Evolutionary conservation across 1,140 invertebrate species (phyloP).

Genomic region (fruit fly (Drosophila melanogaster)): Release_6_plus_ISO1_MT NT_033777.3:29572001-29572500

Average conservation of each 20-base stretch:
- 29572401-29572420: slow-evolving; percentile 75
- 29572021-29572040: slow-evolving; percentile 16
- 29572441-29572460: slow-evolving; percentile 17
- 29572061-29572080: slow-evolving; percentile 75
- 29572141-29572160: slow-evolving; percentile 85
- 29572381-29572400: slow-evolving; percentile 17
- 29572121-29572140: slow-evolving; percentile 85
- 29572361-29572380: slow-evolving; percentile 31
- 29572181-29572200: slow-evolving; percentile 51
- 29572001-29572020: slow-evolving; percentile 9
- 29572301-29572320: no score
- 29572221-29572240: slow-evolving; percentile 58
- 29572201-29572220: slow-evolving; percentile 80
- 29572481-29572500: slow-evolving; percentile 43
- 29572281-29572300: slow-evolving; percentile 20
- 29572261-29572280: slow-evolving; percentile 19
- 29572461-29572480: slow-evolving; percentile 10
- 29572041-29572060: slow-evolving; percentile 59
- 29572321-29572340: slow-evolving; percentile 27
- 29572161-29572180: slow-evolving; percentile 29
- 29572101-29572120: slow-evolving; percentile 85
- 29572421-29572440: slow-evolving; percentile 55
- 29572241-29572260: slow-evolving; percentile 46
- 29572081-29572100: slow-evolving; percentile 80
- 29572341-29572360: slow-evolving; percentile 16